Base-by-base conservation (phyloP, 2,797 vertebrate species). In the Cephalopachus bancanus region DNA sequence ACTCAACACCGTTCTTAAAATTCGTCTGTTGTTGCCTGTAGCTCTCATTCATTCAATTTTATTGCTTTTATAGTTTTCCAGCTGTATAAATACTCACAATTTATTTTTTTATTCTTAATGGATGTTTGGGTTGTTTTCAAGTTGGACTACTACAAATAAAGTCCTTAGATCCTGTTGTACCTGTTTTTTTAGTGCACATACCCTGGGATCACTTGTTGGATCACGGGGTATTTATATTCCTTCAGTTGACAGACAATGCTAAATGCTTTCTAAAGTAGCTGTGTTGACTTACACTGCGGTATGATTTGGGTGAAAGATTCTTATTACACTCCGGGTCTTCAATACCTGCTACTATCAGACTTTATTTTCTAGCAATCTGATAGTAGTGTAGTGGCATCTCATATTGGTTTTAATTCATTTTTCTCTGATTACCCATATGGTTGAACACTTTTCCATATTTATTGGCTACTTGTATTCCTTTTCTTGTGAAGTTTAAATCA, bases 1-100 rank as follows among this genome's bases (percentile, higher is more conserved):
- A 71, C 19, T 95, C 10, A 64, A 80, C 30, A 93, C 10, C 44
- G 79, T 79, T 89, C 76, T 94, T 53, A 96, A 78, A 79, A 64
- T n/a, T 79, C 37, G 92, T 33, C 78, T 26, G 37, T 53, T 81
- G 59, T 24, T 92, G 60, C 74, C 37, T 22, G 5, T 59, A 78
- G 60, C 30, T 94, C 30, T 89, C 51, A 2, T 55, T 87, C 55
- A 24, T 84, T 62, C 60, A 33, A 7, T 67, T 80, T 92, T 62
- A 94, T 16, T 89, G 22, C 74, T 93, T 75, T 55, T 67, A n/a
- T 79, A 78, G 71, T 71, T 84, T 85, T 37, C 78, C 57, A 49
- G 71, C 28, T 92, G 5, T 79, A 83, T 1, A 4, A 62, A 74
- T 44, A 86, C 2, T 30, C 5, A 67, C 14, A 72, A 62, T 10